phyloP scores from a whole-genome alignment of 2,888 invertebrate species.

The Heteromyza rotundicornis region DNA sequence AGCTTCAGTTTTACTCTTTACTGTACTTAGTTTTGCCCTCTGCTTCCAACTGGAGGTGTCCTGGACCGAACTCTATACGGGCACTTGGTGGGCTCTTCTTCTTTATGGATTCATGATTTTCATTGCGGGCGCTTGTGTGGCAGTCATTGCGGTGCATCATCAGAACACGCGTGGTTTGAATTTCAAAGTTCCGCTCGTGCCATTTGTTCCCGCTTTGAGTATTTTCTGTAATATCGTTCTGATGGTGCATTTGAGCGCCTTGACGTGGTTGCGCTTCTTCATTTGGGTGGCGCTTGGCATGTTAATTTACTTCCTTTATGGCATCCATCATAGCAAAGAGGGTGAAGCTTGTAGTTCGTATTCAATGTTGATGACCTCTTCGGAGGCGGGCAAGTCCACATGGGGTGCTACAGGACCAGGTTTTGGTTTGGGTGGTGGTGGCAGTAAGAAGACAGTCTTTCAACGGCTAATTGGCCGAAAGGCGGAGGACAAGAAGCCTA shows the following conservation, averaged over 20 bases:
- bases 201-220: conserved; percentile 78
- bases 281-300: conserved; percentile 88
- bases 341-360: conserved; percentile 69
- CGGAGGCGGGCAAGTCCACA: conserved; percentile 69
- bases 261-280: conserved; percentile 85
- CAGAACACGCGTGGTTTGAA: conserved; percentile 74
- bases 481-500: conserved; percentile 53
- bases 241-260: conserved; percentile 80
- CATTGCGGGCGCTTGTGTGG: conserved; percentile 71
- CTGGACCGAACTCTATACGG: conserved; percentile 65
- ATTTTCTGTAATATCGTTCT: conserved; percentile 82
- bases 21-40: conserved; percentile 71
- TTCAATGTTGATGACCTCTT: conserved; percentile 71
- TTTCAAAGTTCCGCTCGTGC: conserved; percentile 83
- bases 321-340: conserved; percentile 84
- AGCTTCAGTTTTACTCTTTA: conserved; percentile 74
- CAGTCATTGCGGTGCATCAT: conserved; percentile 78
- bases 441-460: conserved; percentile 48
- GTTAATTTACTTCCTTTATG: conserved; percentile 82
- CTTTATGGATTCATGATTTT: conserved; percentile 70
- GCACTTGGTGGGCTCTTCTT: conserved; percentile 74
- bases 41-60: conserved; percentile 73
- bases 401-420: conserved; percentile 67
- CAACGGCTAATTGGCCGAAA: conserved; percentile 57
- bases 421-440: conserved; percentile 25